These are phyloP conservation scores for Lithosia quadra DNA, from an alignment of 2,888 invertebrate species.

Conservation along the genomic window DNA sequence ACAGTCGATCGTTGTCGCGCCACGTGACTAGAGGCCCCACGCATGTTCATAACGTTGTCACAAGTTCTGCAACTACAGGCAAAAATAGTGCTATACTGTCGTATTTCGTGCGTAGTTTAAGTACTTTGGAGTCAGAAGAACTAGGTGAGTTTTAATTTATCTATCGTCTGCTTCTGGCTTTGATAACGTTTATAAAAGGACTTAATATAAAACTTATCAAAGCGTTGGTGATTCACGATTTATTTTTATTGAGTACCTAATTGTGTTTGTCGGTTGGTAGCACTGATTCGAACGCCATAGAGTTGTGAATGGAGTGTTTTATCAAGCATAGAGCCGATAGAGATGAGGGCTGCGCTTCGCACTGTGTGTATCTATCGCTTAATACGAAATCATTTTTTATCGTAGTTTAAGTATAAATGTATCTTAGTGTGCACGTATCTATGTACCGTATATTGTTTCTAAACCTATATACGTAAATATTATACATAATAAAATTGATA, in stretches of 20 bases:
- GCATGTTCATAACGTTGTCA: conserved; percentile 7
- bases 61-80: conserved; percentile 1
- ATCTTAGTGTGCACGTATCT: conserved; percentile 6
- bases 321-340: conserved; percentile 12
- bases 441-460: not conserved
- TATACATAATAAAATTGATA: not conserved
- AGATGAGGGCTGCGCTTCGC: not conserved
- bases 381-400: not conserved
- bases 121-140: not conserved
- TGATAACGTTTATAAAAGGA: not conserved
- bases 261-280: conserved; percentile 11
- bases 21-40: conserved; percentile 59
- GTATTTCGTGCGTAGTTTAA: not conserved
- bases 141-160: conserved; percentile 6
- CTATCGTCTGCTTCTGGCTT: not conserved
- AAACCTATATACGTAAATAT: not conserved
- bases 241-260: not conserved
- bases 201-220: not conserved
- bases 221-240: not conserved
- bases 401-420: not conserved
- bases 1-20: conserved; percentile 60
- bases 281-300: conserved; percentile 11
- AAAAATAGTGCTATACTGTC: not conserved
- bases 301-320: not conserved
- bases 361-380: not conserved